Evolutionary conservation across 1,140 invertebrate genomes (phyloP).

Genomic region (Bombus fervidus): DNA sequence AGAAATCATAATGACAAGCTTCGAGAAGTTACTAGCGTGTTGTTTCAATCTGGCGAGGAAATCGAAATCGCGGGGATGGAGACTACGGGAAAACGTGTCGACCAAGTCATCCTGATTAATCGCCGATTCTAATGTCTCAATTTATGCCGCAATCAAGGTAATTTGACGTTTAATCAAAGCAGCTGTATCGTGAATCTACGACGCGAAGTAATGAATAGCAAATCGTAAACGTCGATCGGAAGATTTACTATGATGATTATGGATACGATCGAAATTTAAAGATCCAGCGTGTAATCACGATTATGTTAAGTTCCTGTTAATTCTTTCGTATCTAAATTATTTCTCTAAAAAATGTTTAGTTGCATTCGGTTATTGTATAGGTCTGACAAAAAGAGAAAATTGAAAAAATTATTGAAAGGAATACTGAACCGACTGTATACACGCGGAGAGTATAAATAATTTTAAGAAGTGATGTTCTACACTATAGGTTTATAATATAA

Average conservation of each 20-base stretch:
- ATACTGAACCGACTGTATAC: no score
- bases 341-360: no score
- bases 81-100: conserved; percentile 7
- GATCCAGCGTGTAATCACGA: not conserved
- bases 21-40: no score
- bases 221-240: not conserved
- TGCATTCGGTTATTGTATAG: no score
- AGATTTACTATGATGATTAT: no score
- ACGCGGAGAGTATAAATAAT: no score
- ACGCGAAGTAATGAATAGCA: conserved; percentile 15
- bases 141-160: conserved; percentile 48
- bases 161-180: conserved; percentile 53
- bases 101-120: conserved; percentile 33
- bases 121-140: conserved; percentile 44
- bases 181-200: not conserved
- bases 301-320: not conserved
- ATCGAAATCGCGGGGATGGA: not conserved
- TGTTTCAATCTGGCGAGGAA: not conserved
- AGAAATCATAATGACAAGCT: not conserved
- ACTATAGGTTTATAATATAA: no score
- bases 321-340: no score
- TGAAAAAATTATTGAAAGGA: no score
- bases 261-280: not conserved
- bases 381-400: no score
- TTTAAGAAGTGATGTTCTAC: no score